Evolutionary conservation across 2,797 vertebrate species (phyloP).

Genomic region (Acropternis orthonyx): DNA sequence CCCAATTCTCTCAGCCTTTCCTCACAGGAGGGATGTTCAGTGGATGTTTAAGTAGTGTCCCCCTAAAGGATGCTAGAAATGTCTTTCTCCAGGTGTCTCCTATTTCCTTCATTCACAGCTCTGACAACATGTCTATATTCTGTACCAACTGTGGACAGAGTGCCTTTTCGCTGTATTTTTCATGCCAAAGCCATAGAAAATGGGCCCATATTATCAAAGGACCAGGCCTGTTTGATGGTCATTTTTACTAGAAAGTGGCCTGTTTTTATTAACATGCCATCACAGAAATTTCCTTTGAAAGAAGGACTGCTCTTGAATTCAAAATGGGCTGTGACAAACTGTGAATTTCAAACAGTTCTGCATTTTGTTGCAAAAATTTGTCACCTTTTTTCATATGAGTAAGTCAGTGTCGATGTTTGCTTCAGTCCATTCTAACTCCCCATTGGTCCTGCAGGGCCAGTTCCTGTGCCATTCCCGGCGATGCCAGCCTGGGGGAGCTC

Average conservation of each 20-base stretch:
- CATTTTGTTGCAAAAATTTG: not conserved
- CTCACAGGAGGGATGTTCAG: not conserved
- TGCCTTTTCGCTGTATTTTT: not conserved
- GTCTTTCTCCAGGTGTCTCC: not conserved
- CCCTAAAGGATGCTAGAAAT: not conserved
- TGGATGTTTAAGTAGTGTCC: not conserved
- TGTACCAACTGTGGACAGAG: not conserved
- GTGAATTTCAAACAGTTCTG: constrained; percentile 27
- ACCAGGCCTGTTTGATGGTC: not conserved
- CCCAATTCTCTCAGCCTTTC: not conserved
- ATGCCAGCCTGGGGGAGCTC: not conserved
- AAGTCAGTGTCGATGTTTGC: not conserved
- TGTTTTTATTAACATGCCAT: not conserved
- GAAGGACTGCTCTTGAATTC: constrained; percentile 1
- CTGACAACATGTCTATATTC: not conserved
- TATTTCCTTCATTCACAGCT: not conserved
- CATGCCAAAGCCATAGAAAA: not conserved
- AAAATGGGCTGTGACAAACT: not conserved
- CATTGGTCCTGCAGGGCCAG: rapidly evolving
- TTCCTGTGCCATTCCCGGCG: not conserved
- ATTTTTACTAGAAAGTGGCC: not conserved
- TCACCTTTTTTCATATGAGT: not conserved
- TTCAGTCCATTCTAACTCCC: not conserved
- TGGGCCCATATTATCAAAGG: not conserved
- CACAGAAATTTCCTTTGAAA: constrained; percentile 19